Base-by-base conservation (phyloP, 2,113 vertebrate genomes). In the Mustela nigripes region DNA sequence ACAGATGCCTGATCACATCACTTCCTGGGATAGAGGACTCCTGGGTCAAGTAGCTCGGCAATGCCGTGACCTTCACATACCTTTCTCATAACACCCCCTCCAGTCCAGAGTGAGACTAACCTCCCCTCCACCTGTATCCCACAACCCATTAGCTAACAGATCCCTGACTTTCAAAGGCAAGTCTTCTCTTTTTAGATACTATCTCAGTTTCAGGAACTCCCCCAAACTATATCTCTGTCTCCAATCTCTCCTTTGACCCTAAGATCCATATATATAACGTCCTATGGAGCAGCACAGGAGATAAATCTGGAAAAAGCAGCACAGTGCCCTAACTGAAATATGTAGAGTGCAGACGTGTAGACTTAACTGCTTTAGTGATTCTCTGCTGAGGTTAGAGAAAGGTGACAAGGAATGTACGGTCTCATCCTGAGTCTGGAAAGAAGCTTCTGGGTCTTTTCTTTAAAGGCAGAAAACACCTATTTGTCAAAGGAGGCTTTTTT, bases 351-450 rank as follows among this genome's bases (percentile, higher is more conserved):
- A 48, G 42, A 78, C 1, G 4, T 18, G 18, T 80, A 31, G 28
- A 45, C 26, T 53, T 9, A 48, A 63, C 60, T 26, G 10, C 18
- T 24, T 28, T 83, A 33, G 58, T 11, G 53, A 65, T 45, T 60
- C 87, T 62, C 81, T 84, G 31, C 45, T 48, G 73, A 89, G 24
- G 62, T 85, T 36, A 67, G 19, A 96, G 26, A 93, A 89, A 67
- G 36, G 12, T 16, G 36, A 28, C 42, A 7, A 82, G 73, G 60
- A 78, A 36, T 39, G 5, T 28, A 11, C 3, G 16, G 4, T 56
- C 11, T 83, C 58, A n/a, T 53, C 28, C 62, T 11, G 62, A 95
- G 45, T 81, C 26, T 7, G 79, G 36, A 18, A 93, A 67, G 36
- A 73, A 79, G 3, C 42, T 78, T 90, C 67, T 67, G 33, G 21